Evolutionary conservation across 2,888 invertebrate genomes (phyloP), one percentile per base, ranked within the genome.

Genomic region (Anodontia alba): DNA sequence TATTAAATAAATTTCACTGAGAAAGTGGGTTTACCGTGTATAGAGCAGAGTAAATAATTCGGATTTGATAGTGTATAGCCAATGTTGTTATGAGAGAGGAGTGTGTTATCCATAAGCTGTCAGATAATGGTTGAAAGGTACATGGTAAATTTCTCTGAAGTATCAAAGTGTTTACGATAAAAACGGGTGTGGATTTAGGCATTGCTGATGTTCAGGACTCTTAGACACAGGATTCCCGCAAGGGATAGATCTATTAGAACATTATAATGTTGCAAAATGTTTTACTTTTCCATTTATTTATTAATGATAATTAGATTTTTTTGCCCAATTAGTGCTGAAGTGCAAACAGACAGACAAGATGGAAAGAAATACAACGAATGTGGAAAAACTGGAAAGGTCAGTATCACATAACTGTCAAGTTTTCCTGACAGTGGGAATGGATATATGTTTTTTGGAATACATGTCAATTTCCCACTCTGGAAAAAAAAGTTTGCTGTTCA

Each of bases 191-290:
- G 38, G 38, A 38, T 38, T 38, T 38, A 38, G 38, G 38, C 38
- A 38, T 38, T 38, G 38, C 12, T 38, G 38, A 38, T 5, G 12
- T 38, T 38, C 38, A 38, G 38, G 12, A 38, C n/a, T n/a, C n/a
- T 38, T 12, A 38, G 38, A 8, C 5, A 38, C 38, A 38, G 17
- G n/a, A 62, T 69, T 23, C 69, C 69, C 69, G 69, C 29, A 69
- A 69, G 69, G 69, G 69, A 46, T 43, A n/a, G n/a, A n/a, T n/a
- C n/a, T n/a, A 20, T 42, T 42, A 69, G 46, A 42, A 46, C 43
- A 69, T 36, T 36, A 67, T 69, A 69, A 69, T 69, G 69, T 69
- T 69, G 46, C 69, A 69, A 69, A 69, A 69, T 69, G 69, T 29
- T 38, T 43, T 69, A 43, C 69, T 20, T 43, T 43, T 69, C 17